Conservation (phyloP, 2,797 vertebrate species). For the Otolemur crassicaudatus region DNA sequence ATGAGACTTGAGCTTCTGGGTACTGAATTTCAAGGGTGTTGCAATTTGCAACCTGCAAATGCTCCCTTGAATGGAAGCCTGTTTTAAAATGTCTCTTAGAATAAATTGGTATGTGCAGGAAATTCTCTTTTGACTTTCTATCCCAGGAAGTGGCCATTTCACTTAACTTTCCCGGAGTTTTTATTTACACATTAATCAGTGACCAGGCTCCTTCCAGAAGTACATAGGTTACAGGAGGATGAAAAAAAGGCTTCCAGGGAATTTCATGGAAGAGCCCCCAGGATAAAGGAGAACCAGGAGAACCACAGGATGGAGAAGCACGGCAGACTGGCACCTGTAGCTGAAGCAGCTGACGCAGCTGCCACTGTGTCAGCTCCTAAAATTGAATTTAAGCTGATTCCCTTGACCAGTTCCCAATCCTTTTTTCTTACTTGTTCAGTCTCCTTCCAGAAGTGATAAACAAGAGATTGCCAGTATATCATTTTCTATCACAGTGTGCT, state of each 20-base stretch:
- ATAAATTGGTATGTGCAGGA: neutral
- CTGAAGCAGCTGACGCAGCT: fast-evolving
- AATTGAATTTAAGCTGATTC: neutral
- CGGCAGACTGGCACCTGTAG: no score
- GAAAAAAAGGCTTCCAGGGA: neutral
- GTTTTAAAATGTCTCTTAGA: neutral
- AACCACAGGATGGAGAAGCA: neutral
- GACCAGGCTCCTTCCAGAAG: neutral
- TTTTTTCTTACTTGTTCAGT: neutral
- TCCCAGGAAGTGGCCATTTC: neutral
- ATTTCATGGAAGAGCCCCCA: neutral
- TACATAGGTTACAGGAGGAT: neutral
- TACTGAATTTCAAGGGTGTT: neutral
- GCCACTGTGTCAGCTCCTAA: neutral
- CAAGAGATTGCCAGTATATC: neutral
- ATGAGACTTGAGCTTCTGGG: neutral
- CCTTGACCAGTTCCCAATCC: neutral
- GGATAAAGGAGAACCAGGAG: neutral
- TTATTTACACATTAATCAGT: neutral
- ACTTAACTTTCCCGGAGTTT: neutral
- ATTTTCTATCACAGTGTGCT: neutral
- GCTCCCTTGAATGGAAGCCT: neutral
- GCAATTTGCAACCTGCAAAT: neutral
- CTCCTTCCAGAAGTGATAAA: neutral
- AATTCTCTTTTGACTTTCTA: neutral